Evolutionary conservation across 64 coral and sea anemone species (phyloP), one percentile per base, ranked within the genome.

Genomic region (Porites lutea): DNA sequence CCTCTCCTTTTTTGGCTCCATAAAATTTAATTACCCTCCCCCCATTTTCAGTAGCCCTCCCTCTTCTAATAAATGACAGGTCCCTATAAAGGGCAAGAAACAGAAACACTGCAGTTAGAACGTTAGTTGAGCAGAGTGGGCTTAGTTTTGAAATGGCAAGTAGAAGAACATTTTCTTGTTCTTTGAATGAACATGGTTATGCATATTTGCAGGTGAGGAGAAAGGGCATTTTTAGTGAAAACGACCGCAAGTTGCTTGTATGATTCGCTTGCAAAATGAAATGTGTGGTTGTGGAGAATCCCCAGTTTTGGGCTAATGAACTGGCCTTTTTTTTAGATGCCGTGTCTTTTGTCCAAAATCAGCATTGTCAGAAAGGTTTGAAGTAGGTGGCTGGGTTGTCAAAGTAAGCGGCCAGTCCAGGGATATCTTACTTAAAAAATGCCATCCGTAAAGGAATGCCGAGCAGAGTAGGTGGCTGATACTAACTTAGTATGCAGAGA

Each of bases 261-360:
- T 54, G 78, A 55, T 90, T 46, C 75, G 59, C 77, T 52, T 54
- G 47, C 71, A 69, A 82, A 43, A 82, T 82, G 63, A 82, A 82
- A 90, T 9, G 13, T 70, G 1, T 21, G 27, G 47, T 82, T 8
- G 68, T 21, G 19, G 27, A 48, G 13, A 82, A 82, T 23, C 52
- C 77, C 3, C 15, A 63, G 5, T 82, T 90, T 66, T 90, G 48
- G 63, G 47, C 19, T 23, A 60, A 81, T 2, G 13, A 19, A 19
- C 18, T 90, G 14, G 75, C 59, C 5, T 90, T 90, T 66, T 90
- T 82, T 82, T 27, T 90, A 65, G 88, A 90, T 19, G 62, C 54
- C 4, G 88, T 90, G 2, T 90, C 88, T 4, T 82, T 90, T 55
- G 48, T 90, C 1, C 65, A 90, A 20, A 90, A 82, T 19, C 49